Conservation (phyloP, 2,888 invertebrate species). For the Balanococcus diminutus region DNA sequence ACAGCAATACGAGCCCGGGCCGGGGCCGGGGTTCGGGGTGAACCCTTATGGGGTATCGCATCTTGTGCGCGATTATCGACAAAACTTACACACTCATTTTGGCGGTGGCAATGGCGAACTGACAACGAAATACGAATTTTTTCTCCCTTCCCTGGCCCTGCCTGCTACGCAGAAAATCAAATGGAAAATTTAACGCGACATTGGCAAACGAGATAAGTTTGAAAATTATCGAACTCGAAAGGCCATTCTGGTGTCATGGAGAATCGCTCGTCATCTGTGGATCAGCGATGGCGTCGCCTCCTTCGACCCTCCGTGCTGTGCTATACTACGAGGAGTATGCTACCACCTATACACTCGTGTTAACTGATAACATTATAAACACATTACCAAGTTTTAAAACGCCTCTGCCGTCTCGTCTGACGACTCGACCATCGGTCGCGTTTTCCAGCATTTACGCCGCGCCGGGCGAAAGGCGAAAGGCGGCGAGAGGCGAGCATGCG, state of each 20-base stretch:
- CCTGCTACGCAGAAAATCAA: neutral
- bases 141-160: neutral
- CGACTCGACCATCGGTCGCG: neutral
- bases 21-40: neutral
- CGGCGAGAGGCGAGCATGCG: too few species aligned
- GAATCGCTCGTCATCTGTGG: neutral
- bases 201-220: neutral
- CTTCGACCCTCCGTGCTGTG: neutral
- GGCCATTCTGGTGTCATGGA: neutral
- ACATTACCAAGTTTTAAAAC: neutral
- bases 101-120: neutral
- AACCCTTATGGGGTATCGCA: neutral
- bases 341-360: neutral
- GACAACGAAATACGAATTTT: neutral
- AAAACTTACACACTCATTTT: neutral
- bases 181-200: conserved; percentile 15
- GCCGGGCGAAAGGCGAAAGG: too few species aligned
- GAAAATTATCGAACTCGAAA: neutral
- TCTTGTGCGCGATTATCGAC: neutral
- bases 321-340: too few species aligned
- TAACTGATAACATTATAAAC: neutral
- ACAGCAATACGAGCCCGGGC: neutral
- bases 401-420: neutral
- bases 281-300: neutral
- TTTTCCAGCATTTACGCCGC: neutral